phyloP scores from a whole-genome alignment of 1,140 invertebrate genomes.

The Triops longicaudatus region DNA sequence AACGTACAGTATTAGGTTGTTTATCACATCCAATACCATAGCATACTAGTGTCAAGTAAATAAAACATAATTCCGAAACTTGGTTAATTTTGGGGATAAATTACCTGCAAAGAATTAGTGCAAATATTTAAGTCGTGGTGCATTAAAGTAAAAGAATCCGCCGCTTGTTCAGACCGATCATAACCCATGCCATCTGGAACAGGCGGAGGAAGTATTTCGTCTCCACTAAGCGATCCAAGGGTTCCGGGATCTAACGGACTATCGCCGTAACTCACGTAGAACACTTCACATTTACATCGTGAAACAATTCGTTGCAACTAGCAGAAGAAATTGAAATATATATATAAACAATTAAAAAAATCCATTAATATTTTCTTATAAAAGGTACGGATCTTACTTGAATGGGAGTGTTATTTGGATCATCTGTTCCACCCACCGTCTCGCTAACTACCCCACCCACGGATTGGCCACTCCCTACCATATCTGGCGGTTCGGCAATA shows the following conservation, averaged over 20 bases:
- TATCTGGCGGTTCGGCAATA: slow-evolving; percentile 66
- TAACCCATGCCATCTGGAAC: slow-evolving; percentile 50
- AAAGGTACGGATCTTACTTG: slow-evolving; percentile 38
- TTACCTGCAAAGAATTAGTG: slow-evolving; percentile 82
- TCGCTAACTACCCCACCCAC: slow-evolving; percentile 92
- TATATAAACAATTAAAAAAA: no score
- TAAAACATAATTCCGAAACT: not conserved
- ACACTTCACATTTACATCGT: slow-evolving; percentile 94
- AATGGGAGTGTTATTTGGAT: slow-evolving; percentile 41
- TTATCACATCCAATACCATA: slow-evolving; percentile 94
- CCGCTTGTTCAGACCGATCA: slow-evolving; percentile 71
- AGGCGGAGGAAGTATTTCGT: slow-evolving; percentile 42
- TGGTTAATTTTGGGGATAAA: slow-evolving; percentile 23
- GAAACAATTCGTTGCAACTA: slow-evolving; percentile 92
- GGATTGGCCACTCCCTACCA: slow-evolving; percentile 88
- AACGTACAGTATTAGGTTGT: slow-evolving; percentile 91
- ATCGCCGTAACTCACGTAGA: slow-evolving; percentile 90
- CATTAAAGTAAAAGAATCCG: slow-evolving; percentile 95
- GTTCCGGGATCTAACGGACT: slow-evolving; percentile 61
- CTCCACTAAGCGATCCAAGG: slow-evolving; percentile 26
- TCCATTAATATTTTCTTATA: slow-evolving; percentile 16
- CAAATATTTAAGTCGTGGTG: slow-evolving; percentile 96
- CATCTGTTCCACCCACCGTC: slow-evolving; percentile 74
- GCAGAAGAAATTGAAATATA: no score
- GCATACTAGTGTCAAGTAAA: slow-evolving; percentile 57